phyloP scores from a whole-genome alignment of 53 echinoderm and acorn worm species.

The Astropecten irregularis region DNA sequence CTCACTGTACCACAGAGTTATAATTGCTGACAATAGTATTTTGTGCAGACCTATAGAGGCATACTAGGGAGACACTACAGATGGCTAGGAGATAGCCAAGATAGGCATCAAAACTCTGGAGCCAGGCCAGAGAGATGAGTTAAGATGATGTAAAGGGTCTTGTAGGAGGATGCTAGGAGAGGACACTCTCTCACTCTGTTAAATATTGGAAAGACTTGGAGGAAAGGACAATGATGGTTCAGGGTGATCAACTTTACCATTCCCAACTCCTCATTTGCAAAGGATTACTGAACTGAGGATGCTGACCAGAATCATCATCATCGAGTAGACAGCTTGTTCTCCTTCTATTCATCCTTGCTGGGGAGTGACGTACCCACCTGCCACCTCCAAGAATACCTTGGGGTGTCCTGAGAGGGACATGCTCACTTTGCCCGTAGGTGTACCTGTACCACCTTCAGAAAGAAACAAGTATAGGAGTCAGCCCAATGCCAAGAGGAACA shows the following conservation, averaged over 20 bases:
- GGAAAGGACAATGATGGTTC: neutral
- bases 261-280: neutral
- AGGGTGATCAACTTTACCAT: neutral
- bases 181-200: too few relatives aligned
- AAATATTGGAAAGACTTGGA: constrained; percentile 10
- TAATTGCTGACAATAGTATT: constrained; percentile 31
- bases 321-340: neutral
- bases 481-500: neutral
- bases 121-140: too few relatives aligned
- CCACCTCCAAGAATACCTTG: constrained; percentile 20
- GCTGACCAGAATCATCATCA: neutral
- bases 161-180: too few relatives aligned
- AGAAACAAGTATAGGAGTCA: too few relatives aligned
- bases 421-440: neutral
- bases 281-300: neutral
- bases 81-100: constrained; percentile 3
- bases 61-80: constrained; percentile 31
- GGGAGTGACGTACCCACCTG: constrained; percentile 9
- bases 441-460: neutral
- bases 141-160: too few relatives aligned
- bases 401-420: constrained; percentile 29
- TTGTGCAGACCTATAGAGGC: constrained; percentile 50
- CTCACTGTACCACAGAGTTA: constrained; percentile 25
- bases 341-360: neutral
- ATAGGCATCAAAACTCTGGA: constrained; percentile 37